Evolutionary conservation across 2,113 vertebrate species (phyloP), one percentile per base, ranked within the genome.

Genomic region (Scomber japonicus): DNA sequence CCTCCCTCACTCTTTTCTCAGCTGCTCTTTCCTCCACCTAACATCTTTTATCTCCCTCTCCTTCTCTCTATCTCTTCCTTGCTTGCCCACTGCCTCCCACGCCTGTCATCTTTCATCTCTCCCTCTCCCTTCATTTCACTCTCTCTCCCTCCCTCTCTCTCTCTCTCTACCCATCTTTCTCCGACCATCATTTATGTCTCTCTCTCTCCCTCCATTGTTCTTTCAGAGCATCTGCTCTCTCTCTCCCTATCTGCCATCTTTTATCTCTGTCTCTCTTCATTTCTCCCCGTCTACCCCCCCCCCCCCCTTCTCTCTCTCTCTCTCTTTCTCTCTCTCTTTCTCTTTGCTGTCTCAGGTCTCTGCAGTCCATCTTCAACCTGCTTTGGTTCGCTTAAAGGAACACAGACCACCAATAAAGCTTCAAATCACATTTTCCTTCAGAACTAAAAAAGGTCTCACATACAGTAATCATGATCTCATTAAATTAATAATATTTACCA

Each of bases 81-180:
- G 11, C 74, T 68, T 70, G 56, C 81, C 78, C 81, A 19, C 81
- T 81, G 77, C 87, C 87, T 88, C 85, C 83, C 84, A 84, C 70
- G 78, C 86, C 85, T 89, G 87, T 90, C 92, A 89, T 93, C 90
- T 93, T 89, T 93, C 89, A 90, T 88, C 88, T 75, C 78, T 80
- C 67, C 71, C 81, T 81, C 80, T 85, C 77, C 70, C 78, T 90
- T 82, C 78, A 81, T 84, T 84, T 93, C 82, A 63, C 77, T 83
- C 80, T 81, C 76, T 48, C 53, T 50, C 50, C 78, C 75, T 55
- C 53, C 40, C 21, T 21, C 21, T 21, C 40, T 31, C 35, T 45
- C 78, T 51, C 19, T 2, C 35, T 27, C 35, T 1, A 7, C 35
- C 35, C 35, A 2, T 78, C 78, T 17, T 68, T 87, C 84, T 30